Evolutionary conservation across 37 sponge, comb jelly and placozoan species (phyloP).

Genomic region (Ianthella basta): DNA sequence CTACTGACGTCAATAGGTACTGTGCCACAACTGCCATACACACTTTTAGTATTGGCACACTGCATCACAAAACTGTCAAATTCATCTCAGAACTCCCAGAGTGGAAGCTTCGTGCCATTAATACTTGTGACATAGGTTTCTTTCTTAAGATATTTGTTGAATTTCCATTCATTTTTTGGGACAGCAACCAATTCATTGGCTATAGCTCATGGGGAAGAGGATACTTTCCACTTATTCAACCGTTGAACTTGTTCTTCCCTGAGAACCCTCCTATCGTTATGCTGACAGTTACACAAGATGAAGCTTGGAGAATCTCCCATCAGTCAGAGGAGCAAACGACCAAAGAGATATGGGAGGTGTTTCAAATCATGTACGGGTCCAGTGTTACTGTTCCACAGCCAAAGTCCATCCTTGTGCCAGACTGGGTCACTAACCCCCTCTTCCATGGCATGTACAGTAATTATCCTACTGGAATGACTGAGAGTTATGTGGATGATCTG

Average conservation of each 20-base stretch:
- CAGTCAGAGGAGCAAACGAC: not conserved
- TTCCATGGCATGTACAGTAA: constrained; percentile 26
- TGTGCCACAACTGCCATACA: constrained; percentile 40
- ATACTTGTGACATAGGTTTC: not conserved
- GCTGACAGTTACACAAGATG: not conserved
- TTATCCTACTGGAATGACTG: not conserved
- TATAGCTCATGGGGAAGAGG: constrained; percentile 26
- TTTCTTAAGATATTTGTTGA: constrained; percentile 51
- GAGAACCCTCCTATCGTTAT: constrained; percentile 2
- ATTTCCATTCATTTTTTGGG: constrained; percentile 48
- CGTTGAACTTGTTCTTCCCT: constrained; percentile 15
- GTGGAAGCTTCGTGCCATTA: constrained; percentile 38
- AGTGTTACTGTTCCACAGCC: not conserved
- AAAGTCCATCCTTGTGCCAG: constrained; percentile 25
- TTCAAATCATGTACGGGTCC: constrained; percentile 6
- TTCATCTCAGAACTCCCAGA: constrained; percentile 33
- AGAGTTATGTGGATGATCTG: not conserved
- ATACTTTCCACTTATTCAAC: constrained; percentile 42
- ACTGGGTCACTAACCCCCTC: constrained; percentile 35
- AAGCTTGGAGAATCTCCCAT: not conserved
- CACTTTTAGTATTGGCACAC: constrained; percentile 65
- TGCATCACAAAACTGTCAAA: constrained; percentile 28
- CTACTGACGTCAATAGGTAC: constrained; percentile 33
- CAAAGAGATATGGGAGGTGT: not conserved
- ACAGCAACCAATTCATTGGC: constrained; percentile 19